Conservation (phyloP, 2,797 vertebrate genomes). For the Karalla daura region DNA sequence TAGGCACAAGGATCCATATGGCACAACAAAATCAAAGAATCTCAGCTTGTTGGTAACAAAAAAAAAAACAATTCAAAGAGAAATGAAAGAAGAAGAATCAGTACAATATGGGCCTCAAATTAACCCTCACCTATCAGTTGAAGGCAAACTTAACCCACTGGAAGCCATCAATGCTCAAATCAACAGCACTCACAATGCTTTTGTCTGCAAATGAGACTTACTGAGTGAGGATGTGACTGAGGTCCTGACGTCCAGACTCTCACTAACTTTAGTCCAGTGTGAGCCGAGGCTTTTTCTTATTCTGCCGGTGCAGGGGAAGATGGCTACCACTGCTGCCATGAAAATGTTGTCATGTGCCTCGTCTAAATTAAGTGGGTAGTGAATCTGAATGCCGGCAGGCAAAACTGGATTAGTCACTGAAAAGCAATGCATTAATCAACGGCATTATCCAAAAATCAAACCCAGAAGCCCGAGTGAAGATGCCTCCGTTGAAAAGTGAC, state of each 20-base stretch:
- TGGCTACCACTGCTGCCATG: too few species aligned
- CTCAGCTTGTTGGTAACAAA: constrained; percentile 29
- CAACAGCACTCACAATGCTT: background rate
- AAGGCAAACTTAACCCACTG: background rate
- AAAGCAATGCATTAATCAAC: background rate
- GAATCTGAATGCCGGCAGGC: too few species aligned
- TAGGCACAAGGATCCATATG: constrained; percentile 59
- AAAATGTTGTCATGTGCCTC: too few species aligned
- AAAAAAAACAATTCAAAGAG: constrained; percentile 27
- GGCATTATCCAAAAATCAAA: background rate
- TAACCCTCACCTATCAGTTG: background rate
- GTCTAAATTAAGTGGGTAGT: too few species aligned
- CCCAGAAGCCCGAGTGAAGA: background rate
- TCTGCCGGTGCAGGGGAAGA: too few species aligned
- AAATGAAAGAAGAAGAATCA: constrained; percentile 7
- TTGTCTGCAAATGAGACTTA: background rate
- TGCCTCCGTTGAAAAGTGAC: background rate
- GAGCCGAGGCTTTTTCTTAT: too few species aligned
- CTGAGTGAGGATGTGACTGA: background rate
- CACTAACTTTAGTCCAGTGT: background rate
- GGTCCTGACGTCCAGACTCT: background rate
- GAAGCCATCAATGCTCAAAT: background rate
- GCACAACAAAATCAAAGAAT: constrained; percentile 55
- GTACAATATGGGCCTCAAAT: constrained; percentile 18
- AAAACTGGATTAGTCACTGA: too few species aligned